Evolutionary conservation across 1,140 invertebrate genomes (phyloP).

Genomic region (Himalopsyche phryganea): DNA sequence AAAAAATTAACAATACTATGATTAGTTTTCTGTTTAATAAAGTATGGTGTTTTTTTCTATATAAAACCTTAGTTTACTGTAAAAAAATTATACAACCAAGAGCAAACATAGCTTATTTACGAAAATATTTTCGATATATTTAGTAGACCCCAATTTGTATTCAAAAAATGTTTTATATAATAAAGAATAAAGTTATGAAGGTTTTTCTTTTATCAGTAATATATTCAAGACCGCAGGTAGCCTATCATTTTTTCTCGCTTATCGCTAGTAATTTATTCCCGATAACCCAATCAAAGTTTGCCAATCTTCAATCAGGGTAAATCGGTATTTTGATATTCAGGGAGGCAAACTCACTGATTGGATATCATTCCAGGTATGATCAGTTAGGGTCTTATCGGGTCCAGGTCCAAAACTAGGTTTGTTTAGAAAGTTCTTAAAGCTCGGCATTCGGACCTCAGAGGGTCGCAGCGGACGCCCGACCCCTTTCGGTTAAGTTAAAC

Average conservation of each 20-base stretch:
- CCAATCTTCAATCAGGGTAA: conserved; percentile 21
- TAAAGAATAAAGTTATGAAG: neutral
- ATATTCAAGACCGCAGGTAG: neutral
- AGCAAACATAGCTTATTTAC: neutral
- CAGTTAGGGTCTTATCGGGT: conserved; percentile 14
- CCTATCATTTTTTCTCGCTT: neutral
- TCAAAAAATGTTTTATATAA: too few relatives aligned
- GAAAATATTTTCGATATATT: neutral
- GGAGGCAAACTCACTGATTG: conserved; percentile 17
- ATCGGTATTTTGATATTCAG: conserved; percentile 18
- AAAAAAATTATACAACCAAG: too few relatives aligned
- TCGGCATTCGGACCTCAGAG: too few relatives aligned
- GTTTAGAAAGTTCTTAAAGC: neutral
- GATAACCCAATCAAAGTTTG: conserved; percentile 25
- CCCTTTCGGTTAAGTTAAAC: conserved; percentile 28
- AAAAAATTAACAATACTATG: too few relatives aligned
- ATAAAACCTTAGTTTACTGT: too few relatives aligned
- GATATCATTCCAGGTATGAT: conserved; percentile 6
- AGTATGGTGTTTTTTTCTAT: too few relatives aligned
- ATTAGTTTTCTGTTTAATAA: too few relatives aligned
- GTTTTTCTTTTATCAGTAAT: neutral
- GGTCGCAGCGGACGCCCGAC: neutral
- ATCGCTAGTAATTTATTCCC: conserved; percentile 11
- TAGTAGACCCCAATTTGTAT: too few relatives aligned
- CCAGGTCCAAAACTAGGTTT: neutral